A percentile compares a stretch with the other conserved stretches of the same genome.
These are phyloP conservation scores for Hydrophis major DNA, from an alignment of 2,797 vertebrate genomes.

Conservation along the genomic window DNA sequence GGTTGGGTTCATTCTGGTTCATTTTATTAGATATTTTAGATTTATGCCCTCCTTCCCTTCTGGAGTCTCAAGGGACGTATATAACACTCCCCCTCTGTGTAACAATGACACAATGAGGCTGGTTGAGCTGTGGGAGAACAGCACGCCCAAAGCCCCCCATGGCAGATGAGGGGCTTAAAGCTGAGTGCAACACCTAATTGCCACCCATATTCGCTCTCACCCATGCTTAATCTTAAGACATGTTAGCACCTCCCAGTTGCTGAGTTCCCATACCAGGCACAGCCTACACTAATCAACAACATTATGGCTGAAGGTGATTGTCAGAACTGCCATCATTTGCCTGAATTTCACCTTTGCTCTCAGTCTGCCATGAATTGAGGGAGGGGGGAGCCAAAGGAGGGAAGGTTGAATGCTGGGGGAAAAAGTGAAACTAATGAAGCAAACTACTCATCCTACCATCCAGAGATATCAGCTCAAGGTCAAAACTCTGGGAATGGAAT, in stretches of 20 bases:
- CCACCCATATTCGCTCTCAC: not conserved
- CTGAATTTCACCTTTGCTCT: not conserved
- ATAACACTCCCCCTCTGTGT: not conserved
- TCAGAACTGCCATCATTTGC: no score
- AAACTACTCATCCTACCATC: not conserved
- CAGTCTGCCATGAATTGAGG: no score
- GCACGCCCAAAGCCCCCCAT: no score
- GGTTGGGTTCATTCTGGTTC: not conserved
- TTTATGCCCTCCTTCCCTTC: not conserved
- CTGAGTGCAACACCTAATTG: no score
- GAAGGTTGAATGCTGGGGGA: no score
- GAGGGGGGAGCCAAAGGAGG: not conserved
- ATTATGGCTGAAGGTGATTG: no score
- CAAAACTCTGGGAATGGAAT: not conserved
- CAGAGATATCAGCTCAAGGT: not conserved
- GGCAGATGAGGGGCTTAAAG: not conserved
- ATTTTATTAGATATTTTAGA: not conserved
- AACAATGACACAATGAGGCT: not conserved
- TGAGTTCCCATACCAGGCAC: not conserved
- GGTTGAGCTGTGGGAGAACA: not conserved
- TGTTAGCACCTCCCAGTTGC: not conserved
- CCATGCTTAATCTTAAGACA: not conserved
- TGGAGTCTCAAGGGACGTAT: not conserved
- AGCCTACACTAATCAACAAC: not conserved
- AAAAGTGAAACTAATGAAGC: not conserved